These are phyloP conservation scores for Diachasma alloeum DNA, from an alignment of 1,140 invertebrate species.

Conservation along the genomic window DNA sequence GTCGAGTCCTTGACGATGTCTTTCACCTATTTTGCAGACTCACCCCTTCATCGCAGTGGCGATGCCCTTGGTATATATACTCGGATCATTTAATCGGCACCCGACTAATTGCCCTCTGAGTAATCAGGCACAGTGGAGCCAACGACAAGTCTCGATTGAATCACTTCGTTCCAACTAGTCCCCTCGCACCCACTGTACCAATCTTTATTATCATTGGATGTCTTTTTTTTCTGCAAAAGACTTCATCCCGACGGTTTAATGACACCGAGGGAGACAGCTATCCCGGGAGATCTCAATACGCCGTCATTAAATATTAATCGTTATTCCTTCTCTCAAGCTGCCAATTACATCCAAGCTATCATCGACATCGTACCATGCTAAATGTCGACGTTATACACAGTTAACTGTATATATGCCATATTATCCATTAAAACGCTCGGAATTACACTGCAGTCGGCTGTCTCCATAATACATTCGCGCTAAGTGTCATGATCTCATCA, in stretches of 20 bases:
- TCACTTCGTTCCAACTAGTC: background rate
- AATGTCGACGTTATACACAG: no score
- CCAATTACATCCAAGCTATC: background rate
- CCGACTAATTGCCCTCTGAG: slow-evolving; percentile 26
- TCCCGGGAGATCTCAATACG: background rate
- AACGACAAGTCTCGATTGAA: slow-evolving; percentile 4
- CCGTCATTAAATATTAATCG: slow-evolving; percentile 28
- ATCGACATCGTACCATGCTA: slow-evolving; percentile 1
- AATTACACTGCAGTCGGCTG: background rate
- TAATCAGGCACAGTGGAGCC: slow-evolving; percentile 19
- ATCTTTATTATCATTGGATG: background rate
- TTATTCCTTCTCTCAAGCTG: background rate
- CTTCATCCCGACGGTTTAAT: background rate
- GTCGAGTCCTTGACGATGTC: slow-evolving; percentile 18
- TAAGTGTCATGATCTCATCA: background rate
- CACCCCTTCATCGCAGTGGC: slow-evolving; percentile 1
- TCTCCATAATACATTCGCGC: background rate
- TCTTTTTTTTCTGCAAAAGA: background rate
- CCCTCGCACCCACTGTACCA: background rate
- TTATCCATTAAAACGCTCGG: background rate
- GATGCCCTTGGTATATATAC: background rate
- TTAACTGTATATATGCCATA: background rate
- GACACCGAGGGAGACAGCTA: background rate
- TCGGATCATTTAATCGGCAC: slow-evolving; percentile 24
- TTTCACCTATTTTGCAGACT: slow-evolving; percentile 7